phyloP scores from a whole-genome alignment of 2,113 vertebrate genomes.

The Thomomys bottae region DNA sequence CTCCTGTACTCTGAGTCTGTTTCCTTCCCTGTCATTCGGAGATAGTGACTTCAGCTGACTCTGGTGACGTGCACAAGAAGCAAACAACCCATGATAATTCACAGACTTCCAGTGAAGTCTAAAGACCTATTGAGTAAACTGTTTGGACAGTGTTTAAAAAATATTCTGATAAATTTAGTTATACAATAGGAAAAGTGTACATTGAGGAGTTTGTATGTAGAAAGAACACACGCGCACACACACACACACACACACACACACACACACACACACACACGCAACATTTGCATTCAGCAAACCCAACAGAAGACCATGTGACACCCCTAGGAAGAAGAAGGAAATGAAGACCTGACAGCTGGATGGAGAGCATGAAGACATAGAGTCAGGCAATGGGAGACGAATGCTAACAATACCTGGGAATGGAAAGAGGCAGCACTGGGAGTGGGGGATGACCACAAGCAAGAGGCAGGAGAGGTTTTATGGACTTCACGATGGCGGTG shows the following conservation, averaged over 20 bases:
- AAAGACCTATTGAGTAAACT: background rate
- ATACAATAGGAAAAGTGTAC: background rate
- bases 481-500: background rate
- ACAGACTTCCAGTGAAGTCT: background rate
- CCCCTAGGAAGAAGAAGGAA: background rate
- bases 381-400: background rate
- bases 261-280: background rate
- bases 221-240: background rate
- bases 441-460: background rate
- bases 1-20: background rate
- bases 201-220: background rate
- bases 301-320: background rate
- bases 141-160: background rate
- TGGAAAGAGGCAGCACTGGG: background rate
- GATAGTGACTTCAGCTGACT: background rate
- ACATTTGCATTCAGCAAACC: background rate
- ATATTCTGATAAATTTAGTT: background rate
- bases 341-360: background rate
- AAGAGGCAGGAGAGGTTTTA: background rate
- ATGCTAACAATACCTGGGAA: background rate
- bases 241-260: background rate
- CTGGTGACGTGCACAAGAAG: too few species aligned
- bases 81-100: background rate
- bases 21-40: background rate
- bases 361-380: background rate